Evolutionary conservation across 1,140 invertebrate genomes (phyloP).

Genomic region (Polypedilum vanderplanki): DNA sequence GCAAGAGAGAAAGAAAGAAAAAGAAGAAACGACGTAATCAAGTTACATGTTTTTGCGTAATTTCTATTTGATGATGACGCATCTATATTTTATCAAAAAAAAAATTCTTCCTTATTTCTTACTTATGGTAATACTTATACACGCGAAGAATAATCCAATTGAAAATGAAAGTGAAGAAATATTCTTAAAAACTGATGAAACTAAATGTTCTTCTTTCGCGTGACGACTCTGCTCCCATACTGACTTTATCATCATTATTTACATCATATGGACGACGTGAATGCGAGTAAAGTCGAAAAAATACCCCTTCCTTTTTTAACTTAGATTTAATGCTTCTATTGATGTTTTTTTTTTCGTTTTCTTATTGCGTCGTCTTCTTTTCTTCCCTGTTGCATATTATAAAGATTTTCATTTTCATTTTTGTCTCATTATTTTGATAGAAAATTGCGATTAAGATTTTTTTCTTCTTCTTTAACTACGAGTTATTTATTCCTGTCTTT

Average conservation of each 20-base stretch:
- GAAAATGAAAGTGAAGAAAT: neutral
- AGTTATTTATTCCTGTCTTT: too few species aligned
- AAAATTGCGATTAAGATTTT: too few species aligned
- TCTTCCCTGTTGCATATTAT: too few species aligned
- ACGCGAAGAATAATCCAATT: neutral
- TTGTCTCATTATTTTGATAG: too few species aligned
- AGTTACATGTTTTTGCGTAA: slow-evolving; percentile 26
- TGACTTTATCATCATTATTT: neutral
- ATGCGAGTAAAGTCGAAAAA: neutral
- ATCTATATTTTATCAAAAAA: neutral
- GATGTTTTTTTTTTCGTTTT: too few species aligned
- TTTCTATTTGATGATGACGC: neutral
- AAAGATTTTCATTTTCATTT: too few species aligned
- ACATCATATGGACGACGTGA: neutral
- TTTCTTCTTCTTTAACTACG: too few species aligned
- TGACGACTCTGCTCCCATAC: neutral
- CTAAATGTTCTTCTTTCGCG: neutral
- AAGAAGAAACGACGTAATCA: neutral
- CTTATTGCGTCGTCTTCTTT: too few species aligned
- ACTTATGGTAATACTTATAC: neutral
- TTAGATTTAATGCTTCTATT: too few species aligned
- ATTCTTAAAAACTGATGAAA: neutral
- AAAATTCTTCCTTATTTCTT: neutral
- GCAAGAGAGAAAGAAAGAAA: neutral
- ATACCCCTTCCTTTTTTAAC: neutral